Base-by-base conservation (phyloP, 2,113 vertebrate genomes). In the Dromiciops gliroides region DNA sequence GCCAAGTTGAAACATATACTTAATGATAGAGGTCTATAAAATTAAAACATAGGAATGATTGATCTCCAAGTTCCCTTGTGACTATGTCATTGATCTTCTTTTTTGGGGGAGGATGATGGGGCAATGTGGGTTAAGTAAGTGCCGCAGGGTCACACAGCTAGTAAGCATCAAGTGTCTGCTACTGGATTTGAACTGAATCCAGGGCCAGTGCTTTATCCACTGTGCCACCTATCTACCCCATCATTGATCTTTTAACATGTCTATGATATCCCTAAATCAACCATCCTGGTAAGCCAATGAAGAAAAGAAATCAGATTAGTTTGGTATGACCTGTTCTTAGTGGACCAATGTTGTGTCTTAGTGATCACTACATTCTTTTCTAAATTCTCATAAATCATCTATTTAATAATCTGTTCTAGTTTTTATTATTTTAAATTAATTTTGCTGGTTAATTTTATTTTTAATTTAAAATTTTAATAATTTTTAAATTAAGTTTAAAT, bases 301-400 rank as follows among this genome's bases (percentile, higher is more conserved):
- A 44, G 11, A 92, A 89, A 90, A 24, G 51, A 88, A 95, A 31
- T 14, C 10, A 92, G 44, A 16, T 90, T 23, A 48, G 3, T 24
- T 48, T 48, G 25, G 50, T 44, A 53, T 60, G 12, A 67, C 37
- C 56, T 97, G 6, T 49, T 90, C 44, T 60, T 93, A 51, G 52
- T 67, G 50, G 44, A 93, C 49, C 28, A 67, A n/a, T 75, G 14
- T 75, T 75, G 5, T 19, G 1, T 75, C 31, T 75, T 75, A n/a
- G 16, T 75, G 37, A 75, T 1, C 60, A n/a, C 31, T n/a, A 37
- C 37, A n/a, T n/a, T 75, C 48, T 95, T 93, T 96, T 94, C 56
- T 91, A 48, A 50, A 90, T 4, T 48, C 16, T 89, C 28, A 93
- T 90, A 92, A 95, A 67, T 28, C 51, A n/a, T 3, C 14, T 75